Conservation (phyloP, 2,888 invertebrate genomes). For the Taenaris catops region DNA sequence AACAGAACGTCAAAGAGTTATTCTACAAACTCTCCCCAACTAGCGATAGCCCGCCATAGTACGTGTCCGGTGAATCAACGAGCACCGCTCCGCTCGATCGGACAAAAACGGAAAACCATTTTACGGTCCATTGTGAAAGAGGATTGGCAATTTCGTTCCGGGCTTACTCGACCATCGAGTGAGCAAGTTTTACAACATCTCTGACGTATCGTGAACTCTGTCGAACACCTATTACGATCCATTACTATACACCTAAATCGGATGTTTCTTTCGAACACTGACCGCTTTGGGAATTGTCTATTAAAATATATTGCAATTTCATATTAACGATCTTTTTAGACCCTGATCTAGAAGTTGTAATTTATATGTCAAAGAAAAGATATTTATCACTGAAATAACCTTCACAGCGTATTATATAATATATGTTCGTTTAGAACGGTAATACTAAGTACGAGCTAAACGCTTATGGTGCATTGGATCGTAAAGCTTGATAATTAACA, state of each 20-base stretch:
- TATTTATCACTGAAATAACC: too few species aligned
- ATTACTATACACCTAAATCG: conserved; percentile 4
- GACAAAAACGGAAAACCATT: conserved; percentile 79
- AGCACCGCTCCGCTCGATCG: conserved; percentile 69
- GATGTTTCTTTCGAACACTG: background rate
- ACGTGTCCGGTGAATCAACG: conserved; percentile 77
- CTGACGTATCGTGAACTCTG: conserved; percentile 56
- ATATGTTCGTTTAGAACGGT: too few species aligned
- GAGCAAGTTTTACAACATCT: conserved; percentile 69
- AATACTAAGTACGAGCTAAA: too few species aligned
- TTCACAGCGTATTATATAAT: too few species aligned
- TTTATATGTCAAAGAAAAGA: too few species aligned
- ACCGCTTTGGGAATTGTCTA: too few species aligned
- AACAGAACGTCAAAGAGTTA: conserved; percentile 51
- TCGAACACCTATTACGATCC: conserved; percentile 9
- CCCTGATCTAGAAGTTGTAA: too few species aligned
- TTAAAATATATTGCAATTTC: too few species aligned
- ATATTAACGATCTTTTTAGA: too few species aligned
- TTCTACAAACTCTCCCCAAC: conserved; percentile 50
- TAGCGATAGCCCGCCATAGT: conserved; percentile 42
- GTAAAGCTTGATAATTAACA: too few species aligned
- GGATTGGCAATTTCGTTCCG: conserved; percentile 77
- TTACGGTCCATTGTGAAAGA: conserved; percentile 79
- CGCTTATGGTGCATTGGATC: too few species aligned
- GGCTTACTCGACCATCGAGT: conserved; percentile 73